A percentile compares a stretch with the other conserved stretches of the same genome.
These are phyloP conservation scores for Buteo buteo DNA, from an alignment of 2,113 vertebrate genomes.

Conservation along the genomic window DNA sequence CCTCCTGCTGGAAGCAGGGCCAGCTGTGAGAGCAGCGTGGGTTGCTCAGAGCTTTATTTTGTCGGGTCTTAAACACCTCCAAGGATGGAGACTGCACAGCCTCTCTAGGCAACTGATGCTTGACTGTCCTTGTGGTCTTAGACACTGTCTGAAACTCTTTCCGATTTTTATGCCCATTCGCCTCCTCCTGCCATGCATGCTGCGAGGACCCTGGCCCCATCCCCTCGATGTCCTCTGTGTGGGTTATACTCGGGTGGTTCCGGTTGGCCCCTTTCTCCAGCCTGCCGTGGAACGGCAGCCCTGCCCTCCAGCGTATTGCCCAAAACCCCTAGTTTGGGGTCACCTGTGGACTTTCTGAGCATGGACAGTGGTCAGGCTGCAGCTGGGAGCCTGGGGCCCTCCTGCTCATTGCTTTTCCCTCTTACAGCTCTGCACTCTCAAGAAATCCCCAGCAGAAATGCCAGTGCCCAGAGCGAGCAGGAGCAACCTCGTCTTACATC, in stretches of 20 bases:
- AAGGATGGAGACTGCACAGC: neutral
- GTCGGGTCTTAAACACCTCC: neutral
- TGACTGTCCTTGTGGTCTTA: neutral
- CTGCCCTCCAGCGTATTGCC: fast-evolving
- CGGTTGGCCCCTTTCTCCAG: neutral
- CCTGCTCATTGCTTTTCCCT: neutral
- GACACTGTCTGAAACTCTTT: neutral
- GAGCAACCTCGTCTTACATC: neutral
- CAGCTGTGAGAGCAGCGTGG: neutral
- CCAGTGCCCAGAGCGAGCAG: neutral
- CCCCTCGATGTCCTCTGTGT: neutral
- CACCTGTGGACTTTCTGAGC: neutral
- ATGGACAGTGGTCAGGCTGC: neutral
- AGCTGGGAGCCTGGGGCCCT: neutral
- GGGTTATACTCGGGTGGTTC: neutral
- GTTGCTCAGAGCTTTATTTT: neutral
- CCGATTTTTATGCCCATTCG: neutral
- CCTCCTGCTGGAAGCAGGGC: neutral
- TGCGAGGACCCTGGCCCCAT: neutral
- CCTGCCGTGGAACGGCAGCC: neutral
- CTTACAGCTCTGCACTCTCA: neutral
- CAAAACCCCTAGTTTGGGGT: neutral
- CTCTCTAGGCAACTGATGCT: neutral
- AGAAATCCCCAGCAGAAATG: neutral
- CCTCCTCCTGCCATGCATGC: neutral